Evolutionary conservation across 2,113 vertebrate species (phyloP), one percentile per base, ranked within the genome.

Genomic region (Sclerurus mexicanus): DNA sequence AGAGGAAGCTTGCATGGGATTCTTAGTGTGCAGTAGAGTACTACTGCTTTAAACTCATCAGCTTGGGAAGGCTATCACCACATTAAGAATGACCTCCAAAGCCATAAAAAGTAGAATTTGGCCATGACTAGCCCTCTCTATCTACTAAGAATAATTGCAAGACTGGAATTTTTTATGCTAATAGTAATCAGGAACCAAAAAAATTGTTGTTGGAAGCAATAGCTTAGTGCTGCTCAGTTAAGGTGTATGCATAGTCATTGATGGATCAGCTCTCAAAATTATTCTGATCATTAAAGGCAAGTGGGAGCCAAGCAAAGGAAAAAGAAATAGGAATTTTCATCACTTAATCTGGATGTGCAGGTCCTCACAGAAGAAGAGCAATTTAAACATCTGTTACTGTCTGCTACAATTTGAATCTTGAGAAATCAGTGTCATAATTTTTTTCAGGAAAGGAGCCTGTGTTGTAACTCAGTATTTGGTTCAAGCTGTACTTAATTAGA

Each of bases 401-500:
- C 63, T 80, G 53, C 40, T 74, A 46, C n/a, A 55, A 80, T 90
- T 92, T 88, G 59, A 60, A 13, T 42, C 53, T 76, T 67, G 56
- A 92, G 59, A 88, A 94, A 90, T 55, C 14, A 5, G 75, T 60
- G 9, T 74, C 72, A 46, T 49, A 55, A 62, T 53, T 64, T 85
- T 85, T 50, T 88, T 74, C 37, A 76, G 52, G 55, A 94, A 71
- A 33, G 63, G 30, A 69, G 39, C 17, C 40, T 49, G 7, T 86
- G 46, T 74, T 94, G 82, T 76, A 79, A 72, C n/a, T 90, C 58
- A 60, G 39, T 60, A 77, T 59, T 39, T 80, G 46, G 21, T 87
- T 94, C 42, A 83, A 92, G 85, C 46, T 66, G 75, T 66, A 69
- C 50, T 85, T 83, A 82, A 93, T 86, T 75, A 89, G 46, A 81